phyloP scores from a whole-genome alignment of 1,140 invertebrate species.

The Drosophila baimaii region DNA sequence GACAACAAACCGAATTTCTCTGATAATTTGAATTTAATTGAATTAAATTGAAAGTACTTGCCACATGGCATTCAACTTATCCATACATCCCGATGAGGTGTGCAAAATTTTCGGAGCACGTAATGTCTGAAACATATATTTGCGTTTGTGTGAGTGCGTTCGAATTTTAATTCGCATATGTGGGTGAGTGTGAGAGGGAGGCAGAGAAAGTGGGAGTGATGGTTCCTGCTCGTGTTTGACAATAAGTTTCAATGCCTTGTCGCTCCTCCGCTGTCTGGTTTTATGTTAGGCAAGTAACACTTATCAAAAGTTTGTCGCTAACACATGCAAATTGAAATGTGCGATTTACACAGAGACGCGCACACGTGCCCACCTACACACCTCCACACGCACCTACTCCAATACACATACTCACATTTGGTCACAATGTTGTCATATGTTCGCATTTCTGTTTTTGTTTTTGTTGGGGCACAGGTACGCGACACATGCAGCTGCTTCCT shows the following conservation, averaged over 20 bases:
- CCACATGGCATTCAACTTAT: slow-evolving; percentile 35
- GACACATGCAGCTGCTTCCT: slow-evolving; percentile 48
- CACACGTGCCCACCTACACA: slow-evolving; percentile 21
- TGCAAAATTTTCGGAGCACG: slow-evolving; percentile 25
- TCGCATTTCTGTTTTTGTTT: slow-evolving; percentile 28
- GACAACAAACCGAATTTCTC: slow-evolving; percentile 17
- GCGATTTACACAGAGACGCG: slow-evolving; percentile 55
- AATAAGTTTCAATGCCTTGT: slow-evolving; percentile 70
- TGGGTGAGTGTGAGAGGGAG: not conserved
- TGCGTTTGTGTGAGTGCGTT: slow-evolving; percentile 15
- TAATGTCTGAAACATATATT: slow-evolving; percentile 49
- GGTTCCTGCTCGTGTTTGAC: slow-evolving; percentile 62
- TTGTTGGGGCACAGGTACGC: slow-evolving; percentile 68
- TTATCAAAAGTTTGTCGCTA: slow-evolving; percentile 82
- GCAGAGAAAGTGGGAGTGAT: slow-evolving; percentile 29
- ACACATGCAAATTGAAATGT: slow-evolving; percentile 82
- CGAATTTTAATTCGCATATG: slow-evolving; percentile 38
- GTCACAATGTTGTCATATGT: slow-evolving; percentile 66
- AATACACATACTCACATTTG: slow-evolving; percentile 44
- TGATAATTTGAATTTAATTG: slow-evolving; percentile 14
- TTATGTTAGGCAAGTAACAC: slow-evolving; percentile 76
- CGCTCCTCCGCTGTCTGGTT: slow-evolving; percentile 19
- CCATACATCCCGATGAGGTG: slow-evolving; percentile 34
- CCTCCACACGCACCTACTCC: slow-evolving; percentile 20
- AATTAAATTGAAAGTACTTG: slow-evolving; percentile 27